Percentiles rank a stretch among this genome's conserved stretches.
phyloP scores from a whole-genome alignment of 2,888 invertebrate species.

The Boloria euphrosyne region DNA sequence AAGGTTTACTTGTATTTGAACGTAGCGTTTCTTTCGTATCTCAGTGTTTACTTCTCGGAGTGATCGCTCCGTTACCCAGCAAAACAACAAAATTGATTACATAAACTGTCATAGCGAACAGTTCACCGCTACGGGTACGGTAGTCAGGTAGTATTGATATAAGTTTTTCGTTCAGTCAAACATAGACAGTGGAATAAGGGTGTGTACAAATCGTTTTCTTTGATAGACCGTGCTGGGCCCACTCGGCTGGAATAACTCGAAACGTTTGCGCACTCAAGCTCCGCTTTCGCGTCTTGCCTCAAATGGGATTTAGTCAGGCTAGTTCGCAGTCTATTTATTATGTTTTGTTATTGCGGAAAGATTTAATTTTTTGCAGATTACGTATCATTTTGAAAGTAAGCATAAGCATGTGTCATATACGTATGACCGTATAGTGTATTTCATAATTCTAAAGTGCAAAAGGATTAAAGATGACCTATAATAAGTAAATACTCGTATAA shows the following conservation, averaged over 20 bases:
- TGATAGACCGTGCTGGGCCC: conserved; percentile 57
- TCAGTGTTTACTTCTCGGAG: conserved; percentile 12
- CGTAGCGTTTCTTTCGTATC: not conserved
- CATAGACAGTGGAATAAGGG: conserved; percentile 51
- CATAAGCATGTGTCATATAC: too few species aligned
- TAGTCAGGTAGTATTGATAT: conserved; percentile 37
- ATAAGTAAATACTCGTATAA: too few species aligned
- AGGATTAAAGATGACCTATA: too few species aligned
- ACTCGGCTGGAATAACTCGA: conserved; percentile 67
- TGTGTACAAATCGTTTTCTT: conserved; percentile 71
- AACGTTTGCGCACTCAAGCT: conserved; percentile 58
- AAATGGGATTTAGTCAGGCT: conserved; percentile 67
- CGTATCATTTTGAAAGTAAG: conserved; percentile 1
- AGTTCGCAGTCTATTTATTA: conserved; percentile 58
- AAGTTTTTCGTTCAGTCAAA: conserved; percentile 46
- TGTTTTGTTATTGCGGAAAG: conserved; percentile 39
- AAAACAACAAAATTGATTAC: conserved; percentile 22
- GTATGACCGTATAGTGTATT: too few species aligned
- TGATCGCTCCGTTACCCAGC: conserved; percentile 16
- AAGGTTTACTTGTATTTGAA: not conserved
- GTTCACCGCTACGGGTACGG: conserved; percentile 30
- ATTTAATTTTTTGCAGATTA: conserved; percentile 14
- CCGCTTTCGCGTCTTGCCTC: conserved; percentile 50
- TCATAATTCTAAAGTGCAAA: too few species aligned
- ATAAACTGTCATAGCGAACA: conserved; percentile 23